phyloP scores from a whole-genome alignment of 2,797 vertebrate species.

The Perdix hodgsoniae region DNA sequence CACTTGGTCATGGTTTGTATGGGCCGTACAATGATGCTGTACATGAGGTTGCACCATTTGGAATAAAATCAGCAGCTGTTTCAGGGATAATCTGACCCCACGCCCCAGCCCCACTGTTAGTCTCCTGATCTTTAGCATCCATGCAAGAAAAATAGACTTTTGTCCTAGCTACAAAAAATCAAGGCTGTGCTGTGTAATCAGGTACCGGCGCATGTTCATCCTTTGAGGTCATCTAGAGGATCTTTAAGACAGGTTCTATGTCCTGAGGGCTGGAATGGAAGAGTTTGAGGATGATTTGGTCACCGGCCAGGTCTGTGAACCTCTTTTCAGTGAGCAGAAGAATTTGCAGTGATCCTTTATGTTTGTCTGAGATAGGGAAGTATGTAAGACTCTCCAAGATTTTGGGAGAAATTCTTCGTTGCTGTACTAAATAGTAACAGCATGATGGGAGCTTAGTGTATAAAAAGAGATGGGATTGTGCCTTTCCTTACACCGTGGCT shows the following conservation, averaged over 20 bases:
- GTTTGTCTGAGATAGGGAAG: fast-evolving
- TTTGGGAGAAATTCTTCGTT: not conserved
- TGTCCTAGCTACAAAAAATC: not conserved
- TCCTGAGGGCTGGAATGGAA: not conserved
- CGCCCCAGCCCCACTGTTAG: not conserved
- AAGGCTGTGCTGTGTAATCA: fast-evolving
- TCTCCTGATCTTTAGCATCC: not conserved
- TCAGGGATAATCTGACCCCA: not conserved
- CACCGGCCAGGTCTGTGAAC: fast-evolving
- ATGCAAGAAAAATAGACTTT: not conserved
- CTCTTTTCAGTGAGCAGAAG: not conserved
- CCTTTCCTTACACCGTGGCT: not conserved
- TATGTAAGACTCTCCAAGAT: not conserved
- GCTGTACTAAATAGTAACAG: not conserved
- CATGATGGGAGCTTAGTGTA: not conserved
- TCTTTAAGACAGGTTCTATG: not conserved
- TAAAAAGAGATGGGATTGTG: not conserved
- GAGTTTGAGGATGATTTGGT: not conserved
- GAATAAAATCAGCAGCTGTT: not conserved
- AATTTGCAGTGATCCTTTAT: not conserved
- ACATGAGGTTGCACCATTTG: not conserved
- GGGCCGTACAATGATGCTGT: fast-evolving
- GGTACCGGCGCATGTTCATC: not conserved
- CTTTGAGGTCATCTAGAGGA: not conserved
- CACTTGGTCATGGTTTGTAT: not conserved